A percentile compares a stretch with the other conserved stretches of the same genome.
Evolutionary conservation across 2,888 invertebrate genomes (phyloP).

Genomic region (Steinernema carpocapsae): DNA sequence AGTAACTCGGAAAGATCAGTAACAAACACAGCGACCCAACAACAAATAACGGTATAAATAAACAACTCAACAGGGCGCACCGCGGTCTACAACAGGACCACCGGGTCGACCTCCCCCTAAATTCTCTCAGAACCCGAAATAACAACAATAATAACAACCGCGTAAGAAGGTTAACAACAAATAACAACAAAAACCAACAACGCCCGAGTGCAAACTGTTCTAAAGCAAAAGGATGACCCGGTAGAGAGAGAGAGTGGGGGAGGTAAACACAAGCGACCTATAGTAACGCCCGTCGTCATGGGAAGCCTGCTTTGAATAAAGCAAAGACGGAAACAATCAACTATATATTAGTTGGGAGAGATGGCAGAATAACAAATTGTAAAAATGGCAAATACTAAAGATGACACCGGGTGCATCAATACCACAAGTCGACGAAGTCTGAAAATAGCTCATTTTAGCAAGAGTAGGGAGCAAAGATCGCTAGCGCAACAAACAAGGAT

Average conservation of each 20-base stretch:
- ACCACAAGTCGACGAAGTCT: constrained; percentile 30
- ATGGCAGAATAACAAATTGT: constrained; percentile 11
- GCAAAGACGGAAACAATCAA: background rate
- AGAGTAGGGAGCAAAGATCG: too few relatives aligned
- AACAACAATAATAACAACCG: constrained; percentile 31
- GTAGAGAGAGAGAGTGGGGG: constrained; percentile 9
- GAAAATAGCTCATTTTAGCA: background rate
- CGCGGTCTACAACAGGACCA: constrained; percentile 25
- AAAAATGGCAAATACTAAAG: too few relatives aligned
- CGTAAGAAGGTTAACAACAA: constrained; percentile 34
- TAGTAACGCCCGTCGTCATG: background rate
- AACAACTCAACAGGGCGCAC: constrained; percentile 8
- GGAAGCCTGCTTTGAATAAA: constrained; percentile 16
- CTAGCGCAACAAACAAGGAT: too few relatives aligned
- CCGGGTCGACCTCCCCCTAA: constrained; percentile 4
- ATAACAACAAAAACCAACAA: constrained; percentile 33
- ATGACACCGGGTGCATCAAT: background rate
- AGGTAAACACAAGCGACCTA: constrained; percentile 30
- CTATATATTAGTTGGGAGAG: background rate
- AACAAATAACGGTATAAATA: constrained; percentile 1
- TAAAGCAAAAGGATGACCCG: constrained; percentile 21
- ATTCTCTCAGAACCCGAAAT: constrained; percentile 21
- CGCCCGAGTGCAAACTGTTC: constrained; percentile 32
- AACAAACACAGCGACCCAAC: constrained; percentile 27
- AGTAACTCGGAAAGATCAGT: constrained; percentile 1